phyloP scores from a whole-genome alignment of 1,140 invertebrate species.

The Drosophila pandora region DNA sequence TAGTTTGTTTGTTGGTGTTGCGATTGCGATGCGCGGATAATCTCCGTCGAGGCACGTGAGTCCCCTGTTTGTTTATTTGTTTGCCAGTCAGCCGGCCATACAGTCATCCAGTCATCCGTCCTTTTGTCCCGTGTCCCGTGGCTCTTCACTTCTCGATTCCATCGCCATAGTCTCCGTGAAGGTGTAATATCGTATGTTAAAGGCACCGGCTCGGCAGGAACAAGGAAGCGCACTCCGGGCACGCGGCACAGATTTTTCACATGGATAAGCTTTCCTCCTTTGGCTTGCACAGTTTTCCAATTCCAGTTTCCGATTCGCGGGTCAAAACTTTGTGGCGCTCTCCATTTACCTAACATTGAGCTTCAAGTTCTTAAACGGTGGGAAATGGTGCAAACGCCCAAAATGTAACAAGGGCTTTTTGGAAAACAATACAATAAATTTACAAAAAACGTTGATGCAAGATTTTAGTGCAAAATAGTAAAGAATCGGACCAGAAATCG shows the following conservation, averaged over 20 bases:
- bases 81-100: slow-evolving; percentile 42
- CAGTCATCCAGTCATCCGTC: slow-evolving; percentile 13
- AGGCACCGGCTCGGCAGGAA: slow-evolving; percentile 20
- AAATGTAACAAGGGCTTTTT: too few species aligned
- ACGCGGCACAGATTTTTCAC: slow-evolving; percentile 78
- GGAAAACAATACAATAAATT: too few species aligned
- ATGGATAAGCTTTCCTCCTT: slow-evolving; percentile 70
- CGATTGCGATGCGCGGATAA: slow-evolving; percentile 80
- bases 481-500: too few species aligned
- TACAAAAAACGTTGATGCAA: too few species aligned
- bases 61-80: slow-evolving; percentile 65
- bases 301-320: slow-evolving; percentile 42
- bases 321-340: slow-evolving; percentile 47
- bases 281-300: slow-evolving; percentile 46
- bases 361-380: slow-evolving; percentile 9
- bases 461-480: too few species aligned
- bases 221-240: slow-evolving; percentile 53
- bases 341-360: slow-evolving; percentile 40
- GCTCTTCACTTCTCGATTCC: slow-evolving; percentile 9
- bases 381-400: neutral
- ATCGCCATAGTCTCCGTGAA: slow-evolving; percentile 35
- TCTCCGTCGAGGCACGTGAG: slow-evolving; percentile 69
- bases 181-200: slow-evolving; percentile 69
- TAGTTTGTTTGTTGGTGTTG: slow-evolving; percentile 71
- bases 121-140: slow-evolving; percentile 3